phyloP scores from a whole-genome alignment of 2,113 vertebrate species.

The Rostratula benghalensis region DNA sequence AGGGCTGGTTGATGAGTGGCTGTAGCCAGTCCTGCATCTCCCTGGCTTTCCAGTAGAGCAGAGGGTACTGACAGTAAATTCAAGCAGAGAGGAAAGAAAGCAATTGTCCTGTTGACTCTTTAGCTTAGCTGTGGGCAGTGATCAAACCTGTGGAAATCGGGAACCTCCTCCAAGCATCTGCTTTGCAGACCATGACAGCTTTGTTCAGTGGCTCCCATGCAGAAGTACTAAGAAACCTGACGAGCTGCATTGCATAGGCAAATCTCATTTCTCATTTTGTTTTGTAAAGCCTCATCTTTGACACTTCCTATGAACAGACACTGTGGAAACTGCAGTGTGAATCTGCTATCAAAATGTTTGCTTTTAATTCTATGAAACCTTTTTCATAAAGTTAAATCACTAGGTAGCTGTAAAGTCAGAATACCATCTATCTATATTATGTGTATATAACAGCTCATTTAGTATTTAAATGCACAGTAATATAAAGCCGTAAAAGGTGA shows the following conservation, averaged over 20 bases:
- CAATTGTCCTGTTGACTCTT: not conserved
- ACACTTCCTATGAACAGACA: not conserved
- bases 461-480: not conserved
- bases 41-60: not conserved
- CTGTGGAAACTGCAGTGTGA: not conserved
- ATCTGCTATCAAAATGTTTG: not conserved
- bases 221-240: not conserved
- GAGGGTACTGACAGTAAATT: not conserved
- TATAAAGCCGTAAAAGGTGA: not conserved
- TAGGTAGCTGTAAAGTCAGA: not conserved
- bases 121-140: not conserved
- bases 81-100: not conserved
- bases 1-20: not conserved
- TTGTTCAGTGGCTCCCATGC: not conserved
- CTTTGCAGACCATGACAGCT: not conserved
- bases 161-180: not conserved
- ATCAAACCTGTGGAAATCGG: not conserved
- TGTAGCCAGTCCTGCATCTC: not conserved
- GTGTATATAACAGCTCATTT: not conserved
- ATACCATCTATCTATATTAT: not conserved
- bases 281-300: not conserved
- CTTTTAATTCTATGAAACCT: not conserved
- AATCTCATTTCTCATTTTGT: not conserved
- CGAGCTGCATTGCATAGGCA: not conserved
- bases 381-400: not conserved